Percentiles rank a stretch among this genome's conserved stretches.
Conservation (phyloP, 1,140 invertebrate genomes). For the Microplitis mediator region DNA sequence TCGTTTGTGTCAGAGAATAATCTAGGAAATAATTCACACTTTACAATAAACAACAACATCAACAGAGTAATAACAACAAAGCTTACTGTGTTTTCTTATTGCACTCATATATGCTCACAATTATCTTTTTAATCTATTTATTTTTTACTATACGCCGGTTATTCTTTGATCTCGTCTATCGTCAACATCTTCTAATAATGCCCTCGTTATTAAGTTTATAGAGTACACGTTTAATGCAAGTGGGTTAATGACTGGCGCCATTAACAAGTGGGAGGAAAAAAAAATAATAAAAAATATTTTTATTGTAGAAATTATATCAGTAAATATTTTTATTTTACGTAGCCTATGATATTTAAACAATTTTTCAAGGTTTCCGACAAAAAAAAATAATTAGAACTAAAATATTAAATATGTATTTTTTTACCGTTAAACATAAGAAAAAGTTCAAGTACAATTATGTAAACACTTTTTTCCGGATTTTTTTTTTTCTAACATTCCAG, state of each 20-base stretch:
- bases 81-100: not conserved
- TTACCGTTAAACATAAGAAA: too few relatives aligned
- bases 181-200: slow-evolving; percentile 13
- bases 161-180: not conserved
- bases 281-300: not conserved
- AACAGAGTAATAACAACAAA: not conserved
- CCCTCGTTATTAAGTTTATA: not conserved
- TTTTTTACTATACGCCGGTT: not conserved
- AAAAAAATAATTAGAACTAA: not conserved
- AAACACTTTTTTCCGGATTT: too few relatives aligned
- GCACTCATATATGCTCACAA: not conserved
- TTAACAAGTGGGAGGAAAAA: not conserved
- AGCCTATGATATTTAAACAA: too few relatives aligned
- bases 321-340: too few relatives aligned
- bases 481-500: too few relatives aligned
- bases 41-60: too few relatives aligned
- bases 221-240: not conserved
- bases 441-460: too few relatives aligned
- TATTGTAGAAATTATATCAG: too few relatives aligned
- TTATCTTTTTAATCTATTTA: not conserved
- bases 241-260: slow-evolving; percentile 9
- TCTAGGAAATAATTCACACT: slow-evolving; percentile 1
- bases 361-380: too few relatives aligned
- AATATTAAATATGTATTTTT: not conserved
- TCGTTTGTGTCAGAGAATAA: not conserved